Conservation (phyloP, 2,113 vertebrate genomes). For the Axis porcinus region DNA sequence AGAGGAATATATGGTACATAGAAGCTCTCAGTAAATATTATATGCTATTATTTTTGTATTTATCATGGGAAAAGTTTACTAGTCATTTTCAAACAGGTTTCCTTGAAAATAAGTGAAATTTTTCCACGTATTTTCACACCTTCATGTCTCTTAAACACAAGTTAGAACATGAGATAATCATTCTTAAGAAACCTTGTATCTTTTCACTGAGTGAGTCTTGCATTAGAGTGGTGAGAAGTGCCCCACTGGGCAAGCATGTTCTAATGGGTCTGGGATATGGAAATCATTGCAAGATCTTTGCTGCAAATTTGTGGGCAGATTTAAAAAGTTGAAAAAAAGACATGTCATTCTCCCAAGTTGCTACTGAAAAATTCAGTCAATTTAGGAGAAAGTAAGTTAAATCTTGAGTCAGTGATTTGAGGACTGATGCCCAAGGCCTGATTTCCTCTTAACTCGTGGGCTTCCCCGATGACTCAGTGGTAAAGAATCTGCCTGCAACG, state of each 20-base stretch:
- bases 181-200: background rate
- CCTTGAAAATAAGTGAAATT: background rate
- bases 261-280: background rate
- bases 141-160: background rate
- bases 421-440: background rate
- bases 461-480: background rate
- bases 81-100: background rate
- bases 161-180: background rate
- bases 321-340: background rate
- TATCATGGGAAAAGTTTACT: background rate
- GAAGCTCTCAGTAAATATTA: background rate
- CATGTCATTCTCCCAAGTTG: background rate
- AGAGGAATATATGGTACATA: background rate
- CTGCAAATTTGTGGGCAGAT: background rate
- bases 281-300: background rate
- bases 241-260: background rate
- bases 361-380: conserved; percentile 3
- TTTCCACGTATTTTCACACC: background rate
- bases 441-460: background rate
- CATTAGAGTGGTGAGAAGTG: background rate
- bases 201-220: background rate
- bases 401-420: background rate
- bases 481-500: background rate
- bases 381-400: background rate
- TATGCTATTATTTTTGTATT: background rate